Percentiles rank a stretch among this genome's conserved stretches.
Conservation (phyloP, 2,888 invertebrate genomes). For the Metacarcinus magister region DNA sequence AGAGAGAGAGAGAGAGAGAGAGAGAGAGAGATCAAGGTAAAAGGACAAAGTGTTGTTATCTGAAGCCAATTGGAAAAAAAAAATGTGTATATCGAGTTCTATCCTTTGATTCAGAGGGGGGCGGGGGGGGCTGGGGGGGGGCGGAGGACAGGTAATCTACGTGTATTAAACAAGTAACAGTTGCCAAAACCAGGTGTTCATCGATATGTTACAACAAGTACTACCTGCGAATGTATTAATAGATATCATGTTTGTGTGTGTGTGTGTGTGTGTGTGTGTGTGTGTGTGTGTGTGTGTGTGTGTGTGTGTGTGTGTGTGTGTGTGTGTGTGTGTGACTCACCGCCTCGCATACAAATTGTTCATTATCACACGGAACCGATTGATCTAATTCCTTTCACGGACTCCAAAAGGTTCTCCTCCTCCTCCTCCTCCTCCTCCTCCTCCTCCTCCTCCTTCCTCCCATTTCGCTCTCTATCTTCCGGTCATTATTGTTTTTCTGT, state of each 20-base stretch:
- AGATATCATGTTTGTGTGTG: too few species aligned
- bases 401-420: not conserved
- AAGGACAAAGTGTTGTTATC: too few species aligned
- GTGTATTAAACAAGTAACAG: too few species aligned
- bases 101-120: too few species aligned
- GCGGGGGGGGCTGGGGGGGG: too few species aligned
- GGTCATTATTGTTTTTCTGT: not conserved
- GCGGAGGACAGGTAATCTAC: too few species aligned
- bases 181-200: too few species aligned
- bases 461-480: not conserved
- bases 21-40: not conserved
- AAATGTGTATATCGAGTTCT: too few species aligned
- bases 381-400: conserved; percentile 2
- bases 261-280: conserved; percentile 3
- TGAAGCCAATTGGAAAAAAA: too few species aligned
- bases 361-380: not conserved
- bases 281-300: conserved; percentile 26
- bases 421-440: not conserved
- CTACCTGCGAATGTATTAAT: too few species aligned
- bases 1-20: conserved; percentile 20
- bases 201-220: too few species aligned
- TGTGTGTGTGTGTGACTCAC: not conserved
- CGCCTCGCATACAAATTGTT: not conserved
- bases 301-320: conserved; percentile 21
- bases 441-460: not conserved